Conservation (phyloP, 2,888 invertebrate species). For the Pammene aurita region DNA sequence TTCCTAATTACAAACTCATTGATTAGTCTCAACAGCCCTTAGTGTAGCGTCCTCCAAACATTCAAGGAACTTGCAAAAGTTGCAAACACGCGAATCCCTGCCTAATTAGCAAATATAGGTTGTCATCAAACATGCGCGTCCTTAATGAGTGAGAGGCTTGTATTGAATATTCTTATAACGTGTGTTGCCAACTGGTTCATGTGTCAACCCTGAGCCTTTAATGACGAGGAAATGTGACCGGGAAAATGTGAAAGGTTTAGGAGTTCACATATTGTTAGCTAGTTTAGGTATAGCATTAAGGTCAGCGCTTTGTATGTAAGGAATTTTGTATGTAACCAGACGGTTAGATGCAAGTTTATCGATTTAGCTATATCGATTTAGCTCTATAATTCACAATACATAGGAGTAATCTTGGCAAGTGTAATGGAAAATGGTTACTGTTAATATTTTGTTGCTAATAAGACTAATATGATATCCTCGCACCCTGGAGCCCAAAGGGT, state of each 20-base stretch:
- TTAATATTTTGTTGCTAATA: too few relatives aligned
- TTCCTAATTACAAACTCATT: constrained; percentile 22
- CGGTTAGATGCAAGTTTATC: background rate
- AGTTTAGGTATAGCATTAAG: background rate
- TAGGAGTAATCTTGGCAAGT: background rate
- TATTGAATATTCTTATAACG: constrained; percentile 36
- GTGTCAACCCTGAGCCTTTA: background rate
- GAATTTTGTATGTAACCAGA: background rate
- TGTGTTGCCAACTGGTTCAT: background rate
- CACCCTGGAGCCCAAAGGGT: too few relatives aligned
- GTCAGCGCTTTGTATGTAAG: background rate
- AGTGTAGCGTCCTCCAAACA: constrained; percentile 12
- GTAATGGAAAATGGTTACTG: too few relatives aligned
- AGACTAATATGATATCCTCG: too few relatives aligned
- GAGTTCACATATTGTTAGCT: background rate
- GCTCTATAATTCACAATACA: background rate
- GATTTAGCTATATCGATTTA: too few relatives aligned
- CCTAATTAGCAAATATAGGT: constrained; percentile 46
- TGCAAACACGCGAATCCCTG: constrained; percentile 36
- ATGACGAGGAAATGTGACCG: too few relatives aligned
- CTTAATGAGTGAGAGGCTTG: constrained; percentile 44
- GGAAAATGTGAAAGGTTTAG: background rate
- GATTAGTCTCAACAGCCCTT: constrained; percentile 22
- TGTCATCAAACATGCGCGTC: constrained; percentile 43
- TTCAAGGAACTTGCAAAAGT: constrained; percentile 32